Evolutionary conservation across 2,888 invertebrate species (phyloP), one percentile per base, ranked within the genome.

Genomic region (Leptinotarsa peninsularis): DNA sequence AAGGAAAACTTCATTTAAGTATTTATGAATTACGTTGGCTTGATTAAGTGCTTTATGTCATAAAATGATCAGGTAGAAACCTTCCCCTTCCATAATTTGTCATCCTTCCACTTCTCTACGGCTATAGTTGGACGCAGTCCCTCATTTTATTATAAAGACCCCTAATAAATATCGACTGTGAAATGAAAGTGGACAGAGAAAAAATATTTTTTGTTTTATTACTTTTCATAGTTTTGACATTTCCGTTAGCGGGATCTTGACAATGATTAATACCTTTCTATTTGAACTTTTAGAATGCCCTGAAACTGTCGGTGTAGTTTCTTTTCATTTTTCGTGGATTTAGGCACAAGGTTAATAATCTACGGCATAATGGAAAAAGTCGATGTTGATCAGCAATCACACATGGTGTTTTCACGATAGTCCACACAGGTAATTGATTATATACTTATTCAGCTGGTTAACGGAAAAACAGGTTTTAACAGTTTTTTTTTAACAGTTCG

Each of bases 231-330:
- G 63, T 33, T 63, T 63, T 63, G 63, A 63, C 63, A 63, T 27
- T 2, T n/a, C 63, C 63, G n/a, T 63, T 63, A 43, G 33, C 33
- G 43, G 33, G 63, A 63, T n/a, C 43, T 63, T 33, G 63, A 63
- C 63, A 33, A 63, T 63, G 63, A 63, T 63, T n/a, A 43, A 63
- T 63, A 63, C 63, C 33, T 33, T n/a, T 63, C 43, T 13, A 43
- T 63, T 63, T 63, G 63, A 63, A 63, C 63, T 63, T 63, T 63
- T n/a, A 17, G 63, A 4, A 33, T 27, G 63, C 17, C 15, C 63
- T n/a, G 17, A 63, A 33, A 63, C 15, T 63, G 60, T 63, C 33
- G 27, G 33, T 63, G 4, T 18, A 2, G 63, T 23, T 27, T 27
- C 33, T 43, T 63, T 63, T 43, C 43, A 63, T n/a, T 43, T 63